Evolutionary conservation across 1,140 invertebrate species (phyloP), one percentile per base, ranked within the genome.

Genomic region (Drosophila nasuta): DNA sequence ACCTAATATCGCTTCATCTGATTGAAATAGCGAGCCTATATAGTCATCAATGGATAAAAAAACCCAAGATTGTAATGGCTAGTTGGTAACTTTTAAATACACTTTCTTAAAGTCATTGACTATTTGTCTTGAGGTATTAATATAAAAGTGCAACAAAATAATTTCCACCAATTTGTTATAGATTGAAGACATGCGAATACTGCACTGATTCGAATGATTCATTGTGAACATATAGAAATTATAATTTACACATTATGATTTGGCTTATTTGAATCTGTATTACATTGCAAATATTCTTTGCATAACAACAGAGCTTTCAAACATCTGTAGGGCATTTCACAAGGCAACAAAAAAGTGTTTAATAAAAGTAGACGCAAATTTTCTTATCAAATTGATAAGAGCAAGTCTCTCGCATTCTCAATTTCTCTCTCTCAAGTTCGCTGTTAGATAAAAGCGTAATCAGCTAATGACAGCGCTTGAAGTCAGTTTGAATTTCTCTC

Each of bases 21-120:
- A 56, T 67, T 81, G 77, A 87, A 82, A 77, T 67, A 66, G 41
- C 13, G 57, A 13, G 13, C 17, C 4, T 63, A 33, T 48, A 20
- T 17, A 65, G 25, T 65, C 62, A 65, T 65, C 46, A 28, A 65
- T 45, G 49, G 38, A 49, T 51, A 54, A 65, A 41, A 10, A 11
- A 28, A 45, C 10, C 51, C 51, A 52, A 48, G 58, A 30, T 30
- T 15, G 13, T 20, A 49, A 2, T 20, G n/a, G 4, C n/a, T 43
- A 4, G 41, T 38, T 38, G 35, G 0, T 1, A 38, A 38, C 35
- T 38, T 38, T 38, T 10, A 3, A 2, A 38, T 43, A 13, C n/a
- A 1, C 41, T 43, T 13, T 13, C 41, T 43, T 43, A 7, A 43
- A 5, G 1, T 43, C 41, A 43, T 13, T 43, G 11, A 13, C 41